Base-by-base conservation (phyloP, 2,888 invertebrate species). In the Brachylomia viminalis region DNA sequence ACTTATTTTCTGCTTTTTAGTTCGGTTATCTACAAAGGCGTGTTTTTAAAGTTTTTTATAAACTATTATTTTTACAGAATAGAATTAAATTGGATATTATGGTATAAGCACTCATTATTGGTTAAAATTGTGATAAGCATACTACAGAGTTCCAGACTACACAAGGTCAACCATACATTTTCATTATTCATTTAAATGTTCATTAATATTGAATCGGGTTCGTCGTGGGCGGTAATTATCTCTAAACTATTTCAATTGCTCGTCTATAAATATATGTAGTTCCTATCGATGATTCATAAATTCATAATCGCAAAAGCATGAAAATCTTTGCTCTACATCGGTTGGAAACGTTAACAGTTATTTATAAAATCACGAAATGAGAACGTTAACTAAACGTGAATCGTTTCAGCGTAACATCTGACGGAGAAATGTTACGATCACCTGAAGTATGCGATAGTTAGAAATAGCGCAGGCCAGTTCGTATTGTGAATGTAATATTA, bases 201-300 rank as follows among this genome's bases (percentile, higher is more conserved):
- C 65, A 85, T 84, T 88, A 86, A 86, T 86, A 85, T 87, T 78
- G 82, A 85, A 84, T 70, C 61, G 49, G 77, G 84, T 85, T 75
- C 86, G n/a, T 78, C 83, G 90, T 90, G 91, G 92, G 90, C 91
- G 91, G 86, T 81, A 84, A 84, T 85, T 85, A 90, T 88, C 79
- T 85, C 75, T 27, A 68, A 85, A 83, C 79, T 85, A 85, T 85
- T 83, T 72, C 69, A 71, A 84, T 76, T 81, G 73, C 77, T 73
- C 64, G 71, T 75, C 73, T 84, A 74, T 80, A 65, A 79, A 84
- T 79, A 81, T 71, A 84, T 79, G 79, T 71, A 72, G 33, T 58
- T 52, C 67, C 42, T 30, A 69, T 58, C 23, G 58, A 47, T 85
- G 84, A 86, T 49, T 87, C 83, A 87, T 78, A 58, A 71, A 86